Evolutionary conservation across 1,140 invertebrate genomes (phyloP).

Genomic region (Acromyrmex charruanus): DNA sequence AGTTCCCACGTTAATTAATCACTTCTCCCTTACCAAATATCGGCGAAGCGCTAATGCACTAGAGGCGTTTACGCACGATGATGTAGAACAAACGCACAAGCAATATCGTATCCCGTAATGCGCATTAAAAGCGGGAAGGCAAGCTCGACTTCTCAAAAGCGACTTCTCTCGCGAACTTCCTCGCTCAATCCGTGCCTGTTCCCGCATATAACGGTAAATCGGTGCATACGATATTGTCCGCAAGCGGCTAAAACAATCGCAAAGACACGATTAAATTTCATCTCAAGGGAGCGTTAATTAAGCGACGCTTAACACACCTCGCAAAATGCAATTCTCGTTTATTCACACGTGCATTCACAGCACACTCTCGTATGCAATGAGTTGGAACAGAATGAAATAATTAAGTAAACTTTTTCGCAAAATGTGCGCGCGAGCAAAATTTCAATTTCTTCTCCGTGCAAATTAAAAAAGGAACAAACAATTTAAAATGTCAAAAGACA

Average conservation of each 20-base stretch:
- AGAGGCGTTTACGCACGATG: not conserved
- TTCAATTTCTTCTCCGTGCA: not conserved
- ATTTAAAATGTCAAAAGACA: not conserved
- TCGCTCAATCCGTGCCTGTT: not conserved
- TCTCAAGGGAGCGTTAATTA: slow-evolving; percentile 48
- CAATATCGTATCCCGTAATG: not conserved
- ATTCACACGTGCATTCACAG: not conserved
- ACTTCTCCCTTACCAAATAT: slow-evolving; percentile 31
- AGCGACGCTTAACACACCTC: slow-evolving; percentile 16
- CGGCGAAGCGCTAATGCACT: slow-evolving; percentile 22
- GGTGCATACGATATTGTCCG: slow-evolving; percentile 3
- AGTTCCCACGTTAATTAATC: slow-evolving; percentile 39
- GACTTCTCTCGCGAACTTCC: not conserved
- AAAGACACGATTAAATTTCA: slow-evolving; percentile 28
- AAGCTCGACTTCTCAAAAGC: not conserved
- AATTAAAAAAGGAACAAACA: not conserved
- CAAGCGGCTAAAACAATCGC: slow-evolving; percentile 40
- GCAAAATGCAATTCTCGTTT: slow-evolving; percentile 21
- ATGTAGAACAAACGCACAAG: not conserved
- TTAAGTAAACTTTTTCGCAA: not conserved
- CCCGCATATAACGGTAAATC: slow-evolving; percentile 39
- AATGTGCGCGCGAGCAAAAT: not conserved
- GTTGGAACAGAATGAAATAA: not conserved
- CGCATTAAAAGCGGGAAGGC: slow-evolving; percentile 19
- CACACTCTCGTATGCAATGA: not conserved